Evolutionary conservation across 2,113 vertebrate genomes (phyloP), one percentile per base, ranked within the genome.

Genomic region (Laterallus jamaicensis): DNA sequence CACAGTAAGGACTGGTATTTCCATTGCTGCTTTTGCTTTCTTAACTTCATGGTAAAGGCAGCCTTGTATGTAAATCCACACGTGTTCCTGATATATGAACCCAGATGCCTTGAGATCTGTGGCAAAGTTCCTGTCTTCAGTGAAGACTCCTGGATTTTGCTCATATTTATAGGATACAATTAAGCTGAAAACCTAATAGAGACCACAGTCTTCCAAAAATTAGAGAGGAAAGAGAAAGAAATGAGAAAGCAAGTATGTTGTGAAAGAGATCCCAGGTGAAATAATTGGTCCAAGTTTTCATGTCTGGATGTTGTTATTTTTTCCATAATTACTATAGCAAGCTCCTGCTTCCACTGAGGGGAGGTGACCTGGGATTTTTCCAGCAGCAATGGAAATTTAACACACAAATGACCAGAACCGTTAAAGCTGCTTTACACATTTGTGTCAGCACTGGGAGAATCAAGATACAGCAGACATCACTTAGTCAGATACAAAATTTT

Each of bases 221-320:
- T 87, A 62, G 69, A 89, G 54, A 90, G 80, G 56, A 94, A 63
- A 87, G 40, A 82, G 88, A 95, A 88, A 96, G 19, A 91, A 94
- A 76, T 2, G 32, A 82, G 83, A 97, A 92, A 87, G 77, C 9
- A 88, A 96, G 31, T 83, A 76, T 24, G 39, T 78, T 66, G 81
- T 94, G 82, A 93, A 93, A 94, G 87, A 89, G 67, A 88, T 93
- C 88, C 88, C 91, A 94, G 93, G 83, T 97, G 96, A 94, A 95
- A 95, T 81, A 92, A 89, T 69, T 86, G 56, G 50, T 96, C 92
- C 93, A 96, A 71, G 55, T 78, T 90, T 92, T 95, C 64, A 58
- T 62, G 88, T 92, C 94, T 97, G 88, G 86, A 93, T 92, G 88
- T 69, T 96, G 88, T 94, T 96, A 93, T 86, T 92, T 96, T 97